Evolutionary conservation across 2,888 invertebrate species (phyloP), one percentile per base, ranked within the genome.

Genomic region (Ceratothoa steindachneri): DNA sequence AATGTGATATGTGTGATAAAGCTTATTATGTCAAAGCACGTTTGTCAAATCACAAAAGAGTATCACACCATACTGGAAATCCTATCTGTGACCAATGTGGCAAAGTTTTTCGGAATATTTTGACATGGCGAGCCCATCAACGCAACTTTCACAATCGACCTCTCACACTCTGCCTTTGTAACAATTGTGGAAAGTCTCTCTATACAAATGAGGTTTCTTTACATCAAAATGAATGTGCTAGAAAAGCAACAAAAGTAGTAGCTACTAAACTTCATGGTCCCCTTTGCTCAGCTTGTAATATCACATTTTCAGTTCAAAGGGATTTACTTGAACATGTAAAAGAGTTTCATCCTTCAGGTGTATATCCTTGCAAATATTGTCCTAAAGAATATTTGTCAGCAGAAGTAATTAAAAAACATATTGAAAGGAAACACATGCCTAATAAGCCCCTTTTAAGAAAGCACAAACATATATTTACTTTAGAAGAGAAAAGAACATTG

Each of bases 1-100:
- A 60, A 24, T 60, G 60, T 60, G 60, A 60, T 3, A n/a, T 60
- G 19, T 60, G 60, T 60, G 60, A 60, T 24, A 60, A 60, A 24
- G 60, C 60, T 60, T 60, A 24, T 60, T 60, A 60, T 24, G 19
- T 60, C 12, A 60, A 60, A 60, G 1, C 9, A 24, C n/a, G 60
- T 22, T 24, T 60, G 12, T 24, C 22, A 2, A 60, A 24, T 60
- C 60, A 60, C 60, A 60, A 60, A 60, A 60, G 60, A 3, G 24
- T 24, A 24, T 60, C 22, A 2, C 60, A 60, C 24, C 24, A 60
- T 3, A 22, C 60, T 1, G 27, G 2, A 24, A 60, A 60, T 60
- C 27, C 60, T 3, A 3, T 60, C 24, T 60, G 60, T 7, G 60
- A 60, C 12, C 60, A 60, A 12, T 60, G 60, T 7, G 60, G 60